Evolutionary conservation across 2,797 vertebrate genomes (phyloP).

Genomic region (Diplodus puntazzo): DNA sequence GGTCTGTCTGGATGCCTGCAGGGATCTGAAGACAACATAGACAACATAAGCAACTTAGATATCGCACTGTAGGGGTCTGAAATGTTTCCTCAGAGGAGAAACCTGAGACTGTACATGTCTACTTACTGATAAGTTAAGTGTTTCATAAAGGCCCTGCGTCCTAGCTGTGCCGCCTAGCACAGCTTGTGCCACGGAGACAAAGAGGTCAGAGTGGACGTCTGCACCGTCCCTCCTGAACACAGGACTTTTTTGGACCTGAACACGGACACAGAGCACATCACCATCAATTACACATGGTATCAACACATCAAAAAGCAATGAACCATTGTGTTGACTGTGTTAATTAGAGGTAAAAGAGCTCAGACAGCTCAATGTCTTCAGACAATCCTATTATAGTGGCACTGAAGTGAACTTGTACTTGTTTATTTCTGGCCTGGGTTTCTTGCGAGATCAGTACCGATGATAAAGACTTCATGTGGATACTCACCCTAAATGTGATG

Average conservation of each 20-base stretch:
- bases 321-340: neutral
- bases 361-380: slow-evolving; percentile 32
- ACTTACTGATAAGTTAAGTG: slow-evolving; percentile 91
- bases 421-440: neutral
- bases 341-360: neutral
- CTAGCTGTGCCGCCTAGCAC: slow-evolving; percentile 93
- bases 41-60: neutral
- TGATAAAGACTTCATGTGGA: neutral
- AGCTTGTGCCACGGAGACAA: slow-evolving; percentile 94
- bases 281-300: neutral
- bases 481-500: slow-evolving; percentile 93
- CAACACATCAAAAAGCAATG: neutral
- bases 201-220: slow-evolving; percentile 95
- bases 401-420: neutral
- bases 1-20: slow-evolving; percentile 93
- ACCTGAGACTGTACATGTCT: neutral
- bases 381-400: slow-evolving; percentile 27
- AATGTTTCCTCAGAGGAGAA: neutral
- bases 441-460: neutral
- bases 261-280: slow-evolving; percentile 11
- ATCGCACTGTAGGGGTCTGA: neutral
- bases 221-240: slow-evolving; percentile 94
- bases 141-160: slow-evolving; percentile 94
- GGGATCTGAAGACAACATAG: slow-evolving; percentile 86
- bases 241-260: slow-evolving; percentile 95